A percentile compares a stretch with the other conserved stretches of the same genome.
These are phyloP conservation scores for Poeciliopsis retropinna DNA, from an alignment of 2,113 vertebrate genomes.

Conservation along the genomic window DNA sequence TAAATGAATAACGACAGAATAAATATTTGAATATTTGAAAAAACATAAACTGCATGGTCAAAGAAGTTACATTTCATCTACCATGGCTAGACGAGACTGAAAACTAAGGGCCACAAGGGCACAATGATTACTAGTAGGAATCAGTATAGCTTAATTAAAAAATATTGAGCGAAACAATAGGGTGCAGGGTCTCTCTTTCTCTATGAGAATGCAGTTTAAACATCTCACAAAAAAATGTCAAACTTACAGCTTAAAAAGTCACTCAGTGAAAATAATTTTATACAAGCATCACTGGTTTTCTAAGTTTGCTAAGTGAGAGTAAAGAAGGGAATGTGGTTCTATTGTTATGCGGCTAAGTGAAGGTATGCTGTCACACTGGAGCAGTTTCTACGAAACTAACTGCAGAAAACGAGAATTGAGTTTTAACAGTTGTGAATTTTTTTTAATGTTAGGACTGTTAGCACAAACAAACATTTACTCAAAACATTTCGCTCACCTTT, in stretches of 20 bases:
- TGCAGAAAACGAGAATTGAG: slow-evolving; percentile 7
- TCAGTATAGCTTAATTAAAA: neutral
- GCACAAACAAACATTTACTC: too few species aligned
- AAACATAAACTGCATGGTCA: neutral
- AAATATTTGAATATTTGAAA: neutral
- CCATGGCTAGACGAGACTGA: too few species aligned
- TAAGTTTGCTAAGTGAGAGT: slow-evolving; percentile 10
- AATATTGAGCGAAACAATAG: neutral
- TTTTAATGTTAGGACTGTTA: neutral
- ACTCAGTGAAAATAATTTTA: neutral
- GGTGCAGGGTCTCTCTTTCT: too few species aligned
- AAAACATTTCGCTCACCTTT: slow-evolving; percentile 67
- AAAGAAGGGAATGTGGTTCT: slow-evolving; percentile 8
- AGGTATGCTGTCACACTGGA: slow-evolving; percentile 61
- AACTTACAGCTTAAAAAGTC: neutral
- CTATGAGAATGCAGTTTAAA: neutral
- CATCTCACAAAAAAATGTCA: too few species aligned
- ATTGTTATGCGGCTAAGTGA: slow-evolving; percentile 47
- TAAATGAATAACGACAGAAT: too few species aligned
- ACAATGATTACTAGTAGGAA: neutral
- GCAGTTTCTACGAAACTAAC: slow-evolving; percentile 77
- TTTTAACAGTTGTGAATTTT: neutral
- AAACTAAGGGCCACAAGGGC: neutral
- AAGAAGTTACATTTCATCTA: neutral
- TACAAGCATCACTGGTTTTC: neutral